Conservation (phyloP, 1,140 invertebrate genomes). For the Pseudomyrmex flavicornis region DNA sequence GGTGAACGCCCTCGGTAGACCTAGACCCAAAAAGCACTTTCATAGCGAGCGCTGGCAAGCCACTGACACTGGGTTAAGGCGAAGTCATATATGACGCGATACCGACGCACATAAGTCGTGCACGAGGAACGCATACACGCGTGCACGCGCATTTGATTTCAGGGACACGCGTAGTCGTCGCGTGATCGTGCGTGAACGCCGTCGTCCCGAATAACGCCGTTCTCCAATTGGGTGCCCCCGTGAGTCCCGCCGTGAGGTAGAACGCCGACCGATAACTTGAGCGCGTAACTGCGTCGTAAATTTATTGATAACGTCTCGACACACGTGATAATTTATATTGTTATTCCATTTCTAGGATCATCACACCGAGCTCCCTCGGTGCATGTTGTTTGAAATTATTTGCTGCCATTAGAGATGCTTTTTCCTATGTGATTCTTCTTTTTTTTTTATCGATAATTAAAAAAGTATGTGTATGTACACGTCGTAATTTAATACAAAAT, state of each 20-base stretch:
- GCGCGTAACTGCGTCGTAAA: background rate
- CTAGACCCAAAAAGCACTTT: slow-evolving; percentile 82
- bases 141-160: slow-evolving; percentile 58
- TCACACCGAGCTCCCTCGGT: background rate
- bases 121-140: slow-evolving; percentile 34
- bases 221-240: background rate
- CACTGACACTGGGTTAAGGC: slow-evolving; percentile 81
- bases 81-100: slow-evolving; percentile 71
- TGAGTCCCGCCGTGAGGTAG: background rate
- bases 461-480: background rate
- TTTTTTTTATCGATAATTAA: background rate
- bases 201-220: slow-evolving; percentile 40
- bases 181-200: slow-evolving; percentile 30
- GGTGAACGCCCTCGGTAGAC: slow-evolving; percentile 81
- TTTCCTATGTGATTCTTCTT: background rate
- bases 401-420: too few species aligned
- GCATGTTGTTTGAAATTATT: background rate
- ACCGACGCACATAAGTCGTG: slow-evolving; percentile 48
- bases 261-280: background rate
- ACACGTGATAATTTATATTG: background rate
- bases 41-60: slow-evolving; percentile 65
- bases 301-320: background rate
- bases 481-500: background rate
- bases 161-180: slow-evolving; percentile 11
- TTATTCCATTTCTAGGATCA: background rate